Base-by-base conservation (phyloP, 2,113 vertebrate species). In the Pelecanoides urinatrix region DNA sequence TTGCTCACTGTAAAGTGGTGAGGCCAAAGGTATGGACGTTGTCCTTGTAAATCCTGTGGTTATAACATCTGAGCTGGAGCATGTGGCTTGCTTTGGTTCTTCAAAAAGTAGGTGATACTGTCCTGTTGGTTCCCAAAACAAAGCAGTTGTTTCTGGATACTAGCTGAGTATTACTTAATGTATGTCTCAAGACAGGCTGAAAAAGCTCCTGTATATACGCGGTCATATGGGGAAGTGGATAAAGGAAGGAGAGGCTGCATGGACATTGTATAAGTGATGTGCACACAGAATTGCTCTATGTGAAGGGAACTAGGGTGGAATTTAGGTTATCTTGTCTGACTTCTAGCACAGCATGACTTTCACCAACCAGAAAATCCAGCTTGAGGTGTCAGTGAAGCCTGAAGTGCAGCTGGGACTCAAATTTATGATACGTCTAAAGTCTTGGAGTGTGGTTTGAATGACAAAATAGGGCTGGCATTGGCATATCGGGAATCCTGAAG, bases 351-450 rank as follows among this genome's bases (percentile, higher is more conserved):
- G 7, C 34, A 22, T 44, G 42, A 3, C 59, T 91, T 81, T 49
- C 30, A 65, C 82, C 80, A 72, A 25, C 30, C 32, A 45, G 53
- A 87, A 87, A 87, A 94, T 81, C 53, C 32, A 94, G 32, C 76
- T n/a, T 68, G 80, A 94, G 87, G 62, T 75, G 61, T 72, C 61
- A 76, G 74, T 61, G 50, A 90, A 87, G 77, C 84, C 63, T 91
- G 84, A 88, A 89, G 40, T 45, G 56, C 89, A 91, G 70, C 81
- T 81, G 44, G 45, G 40, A 40, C 45, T 93, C 70, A 32, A 68
- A 82, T 68, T 94, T 82, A 29, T 82, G 80, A 30, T 45, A 14
- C 0, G 2, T 59, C 52, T 82, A 49, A 94, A 90, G 40, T 23
- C 77, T 72, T 91, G n/a, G 50, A 65, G 40, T 12, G 19, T 36